Evolutionary conservation across 2,113 vertebrate genomes (phyloP).

Genomic region (Brachyhypopomus occidentalis): DNA sequence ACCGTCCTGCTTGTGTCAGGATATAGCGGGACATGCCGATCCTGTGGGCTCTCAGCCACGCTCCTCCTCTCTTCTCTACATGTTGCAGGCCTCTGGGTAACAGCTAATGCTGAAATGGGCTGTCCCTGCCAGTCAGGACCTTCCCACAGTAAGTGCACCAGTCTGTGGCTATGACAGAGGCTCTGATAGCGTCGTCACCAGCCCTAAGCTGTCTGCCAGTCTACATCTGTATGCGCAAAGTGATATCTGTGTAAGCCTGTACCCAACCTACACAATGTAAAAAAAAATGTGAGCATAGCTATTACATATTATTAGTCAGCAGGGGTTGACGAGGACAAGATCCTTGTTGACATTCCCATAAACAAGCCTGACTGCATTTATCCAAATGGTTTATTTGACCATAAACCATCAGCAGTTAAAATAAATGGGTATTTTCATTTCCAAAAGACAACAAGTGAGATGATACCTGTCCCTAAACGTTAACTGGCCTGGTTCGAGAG

Average conservation of each 20-base stretch:
- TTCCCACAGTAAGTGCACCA: background rate
- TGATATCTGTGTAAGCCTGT: background rate
- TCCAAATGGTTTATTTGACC: background rate
- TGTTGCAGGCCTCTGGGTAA: slow-evolving; percentile 16
- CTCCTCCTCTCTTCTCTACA: background rate
- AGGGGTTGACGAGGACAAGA: background rate
- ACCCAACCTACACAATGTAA: background rate
- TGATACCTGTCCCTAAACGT: background rate
- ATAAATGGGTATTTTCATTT: background rate
- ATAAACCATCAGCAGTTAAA: background rate
- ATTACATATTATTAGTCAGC: background rate
- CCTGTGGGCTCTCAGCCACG: background rate
- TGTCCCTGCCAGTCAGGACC: background rate
- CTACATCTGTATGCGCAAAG: slow-evolving; percentile 3
- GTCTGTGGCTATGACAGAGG: background rate
- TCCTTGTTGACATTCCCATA: too few species aligned
- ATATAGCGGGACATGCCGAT: background rate
- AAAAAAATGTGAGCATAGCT: background rate
- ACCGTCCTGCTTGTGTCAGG: background rate
- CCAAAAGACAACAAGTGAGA: background rate
- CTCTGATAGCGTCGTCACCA: slow-evolving; percentile 21
- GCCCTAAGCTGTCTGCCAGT: background rate
- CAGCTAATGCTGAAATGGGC: background rate
- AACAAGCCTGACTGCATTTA: background rate
- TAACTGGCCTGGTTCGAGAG: too few species aligned